Evolutionary conservation across 2,888 invertebrate genomes (phyloP).

Genomic region (Eudemis profundana): DNA sequence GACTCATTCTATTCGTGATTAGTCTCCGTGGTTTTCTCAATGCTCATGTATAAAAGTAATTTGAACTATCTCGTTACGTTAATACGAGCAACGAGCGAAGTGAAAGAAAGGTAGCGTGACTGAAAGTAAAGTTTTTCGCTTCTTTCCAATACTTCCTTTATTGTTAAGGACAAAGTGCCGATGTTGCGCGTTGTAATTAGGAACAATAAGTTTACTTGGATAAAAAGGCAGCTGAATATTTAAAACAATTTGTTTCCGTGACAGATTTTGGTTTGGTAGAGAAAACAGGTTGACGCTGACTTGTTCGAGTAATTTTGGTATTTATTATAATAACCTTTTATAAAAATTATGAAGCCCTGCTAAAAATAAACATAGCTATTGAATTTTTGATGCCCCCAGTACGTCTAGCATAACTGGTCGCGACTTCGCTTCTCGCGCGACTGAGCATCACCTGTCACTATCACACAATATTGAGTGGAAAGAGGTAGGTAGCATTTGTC

Average conservation of each 20-base stretch:
- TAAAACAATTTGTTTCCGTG: background rate
- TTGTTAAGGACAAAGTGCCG: conserved; percentile 9
- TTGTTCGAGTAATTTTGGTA: too few species aligned
- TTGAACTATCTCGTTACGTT: conserved; percentile 40
- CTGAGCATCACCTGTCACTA: too few species aligned
- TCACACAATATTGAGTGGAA: too few species aligned
- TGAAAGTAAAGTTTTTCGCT: conserved; percentile 40
- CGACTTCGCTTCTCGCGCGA: too few species aligned
- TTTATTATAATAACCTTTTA: too few species aligned
- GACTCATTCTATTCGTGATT: conserved; percentile 81
- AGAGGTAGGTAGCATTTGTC: too few species aligned
- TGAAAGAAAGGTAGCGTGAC: conserved; percentile 40
- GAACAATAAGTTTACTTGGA: background rate
- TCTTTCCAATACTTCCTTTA: conserved; percentile 36
- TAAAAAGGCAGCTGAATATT: background rate
- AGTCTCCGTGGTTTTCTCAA: conserved; percentile 75
- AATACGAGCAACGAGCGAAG: conserved; percentile 21
- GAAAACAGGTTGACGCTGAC: background rate
- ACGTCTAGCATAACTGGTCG: too few species aligned
- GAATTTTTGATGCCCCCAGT: too few species aligned
- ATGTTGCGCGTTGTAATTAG: conserved; percentile 11
- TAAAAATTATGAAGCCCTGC: too few species aligned
- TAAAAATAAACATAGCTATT: too few species aligned
- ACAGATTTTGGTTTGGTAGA: background rate
- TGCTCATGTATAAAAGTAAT: conserved; percentile 54